Base-by-base conservation (phyloP, 1,140 invertebrate species). In the Acyrthosiphon pisum region DNA sequence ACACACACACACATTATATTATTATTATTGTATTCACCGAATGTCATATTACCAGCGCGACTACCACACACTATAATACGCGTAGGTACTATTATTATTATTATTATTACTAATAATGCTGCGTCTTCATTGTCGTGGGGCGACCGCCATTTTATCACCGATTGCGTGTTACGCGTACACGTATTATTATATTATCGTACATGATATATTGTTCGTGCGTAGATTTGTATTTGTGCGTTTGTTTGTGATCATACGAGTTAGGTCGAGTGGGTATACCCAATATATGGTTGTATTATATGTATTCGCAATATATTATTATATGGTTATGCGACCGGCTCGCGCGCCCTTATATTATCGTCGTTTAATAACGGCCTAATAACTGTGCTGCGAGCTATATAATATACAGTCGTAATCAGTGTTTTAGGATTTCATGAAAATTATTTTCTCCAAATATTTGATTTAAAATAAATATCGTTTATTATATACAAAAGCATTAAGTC, bases 71-170 rank as follows among this genome's bases (percentile, higher is more conserved):
- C 60, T 76, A 76, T 76, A 76, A 50, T 35, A 1, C 35, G 9
- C n/a, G 44, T 86, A 46, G 26, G 37, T 18, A 53, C 48, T 50
- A 88, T 26, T 48, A 48, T 48, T 88, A 53, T 46, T 86, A 86
- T 48, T 50, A 50, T 50, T 88, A 88, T 6, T 90, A 68, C 30
- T 90, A 90, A 81, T 53, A 53, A 53, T 53, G 6, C 50, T 53
- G 18, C 50, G 48, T 50, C n/a, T 35, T 83, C 90, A 91, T 91
- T 91, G 90, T 91, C 14, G 35, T 22, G 41, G 23, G 60, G 60
- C 46, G n/a, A 44, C 90, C 90, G 90, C 90, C 90, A 91, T 91
- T 91, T 91, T 83, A 37, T 68, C 56, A 23, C 37, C 89, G 56
- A 90, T 90, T 46, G 50, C 89, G 89, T 60, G 35, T 60, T 30